Percentiles rank a stretch among this genome's conserved stretches.
phyloP scores from a whole-genome alignment of 2,888 invertebrate genomes.

The Temnothorax unifasciatus region DNA sequence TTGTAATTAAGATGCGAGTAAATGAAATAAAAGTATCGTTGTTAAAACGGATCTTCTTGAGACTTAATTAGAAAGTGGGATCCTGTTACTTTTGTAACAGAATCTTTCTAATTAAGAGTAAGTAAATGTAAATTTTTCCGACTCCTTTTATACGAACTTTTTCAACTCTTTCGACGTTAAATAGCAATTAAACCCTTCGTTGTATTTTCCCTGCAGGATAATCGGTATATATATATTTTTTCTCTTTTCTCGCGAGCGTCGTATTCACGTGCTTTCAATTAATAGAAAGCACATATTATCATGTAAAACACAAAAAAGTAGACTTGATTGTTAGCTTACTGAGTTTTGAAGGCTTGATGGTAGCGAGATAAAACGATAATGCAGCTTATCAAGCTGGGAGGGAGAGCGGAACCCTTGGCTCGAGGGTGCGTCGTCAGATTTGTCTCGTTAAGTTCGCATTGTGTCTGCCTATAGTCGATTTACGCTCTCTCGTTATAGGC shows the following conservation, averaged over 20 bases:
- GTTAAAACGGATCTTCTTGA: constrained; percentile 24
- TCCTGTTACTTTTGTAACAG: constrained; percentile 44
- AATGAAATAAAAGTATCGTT: constrained; percentile 30
- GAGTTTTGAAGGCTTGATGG: constrained; percentile 13
- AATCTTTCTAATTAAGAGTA: constrained; percentile 54
- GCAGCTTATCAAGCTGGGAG: constrained; percentile 36
- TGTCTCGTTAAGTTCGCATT: constrained; percentile 86
- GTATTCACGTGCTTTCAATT: constrained; percentile 18
- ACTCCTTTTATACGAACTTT: constrained; percentile 25
- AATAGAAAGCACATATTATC: constrained; percentile 3
- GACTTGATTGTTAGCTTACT: constrained; percentile 26
- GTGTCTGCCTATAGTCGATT: constrained; percentile 82
- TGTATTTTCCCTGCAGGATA: constrained; percentile 32
- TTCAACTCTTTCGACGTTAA: constrained; percentile 44
- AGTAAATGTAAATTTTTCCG: constrained; percentile 53
- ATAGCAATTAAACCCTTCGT: constrained; percentile 40
- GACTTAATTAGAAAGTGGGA: constrained; percentile 49
- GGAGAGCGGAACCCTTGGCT: constrained; percentile 66
- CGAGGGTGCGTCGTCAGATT: constrained; percentile 84
- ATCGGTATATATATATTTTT: constrained; percentile 2
- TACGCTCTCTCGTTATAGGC: constrained; percentile 76
- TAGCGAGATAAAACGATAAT: constrained; percentile 53
- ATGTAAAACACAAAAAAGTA: neutral
- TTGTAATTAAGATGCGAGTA: constrained; percentile 31
- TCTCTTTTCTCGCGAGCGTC: neutral